Evolutionary conservation across 2,888 invertebrate species (phyloP).

Genomic region (Clitarchus hookeri): DNA sequence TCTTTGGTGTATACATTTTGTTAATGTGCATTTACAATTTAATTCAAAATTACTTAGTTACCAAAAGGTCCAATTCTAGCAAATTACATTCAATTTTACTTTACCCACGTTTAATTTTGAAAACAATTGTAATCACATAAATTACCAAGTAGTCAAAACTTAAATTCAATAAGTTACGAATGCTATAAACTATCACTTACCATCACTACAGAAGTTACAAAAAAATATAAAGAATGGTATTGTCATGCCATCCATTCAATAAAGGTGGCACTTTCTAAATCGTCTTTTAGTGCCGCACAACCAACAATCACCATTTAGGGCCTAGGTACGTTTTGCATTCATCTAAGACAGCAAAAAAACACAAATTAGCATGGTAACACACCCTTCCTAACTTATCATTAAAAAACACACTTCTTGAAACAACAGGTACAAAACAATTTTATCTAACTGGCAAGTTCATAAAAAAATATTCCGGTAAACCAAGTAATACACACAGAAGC

Average conservation of each 20-base stretch:
- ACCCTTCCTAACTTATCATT: neutral
- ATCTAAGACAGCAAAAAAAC: neutral
- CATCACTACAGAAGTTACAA: conserved; percentile 5
- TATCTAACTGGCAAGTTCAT: neutral
- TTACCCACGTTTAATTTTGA: no score
- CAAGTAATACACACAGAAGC: neutral
- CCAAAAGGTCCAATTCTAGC: no score
- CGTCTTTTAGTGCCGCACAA: neutral
- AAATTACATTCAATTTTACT: no score
- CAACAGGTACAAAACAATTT: neutral
- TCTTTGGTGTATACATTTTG: no score
- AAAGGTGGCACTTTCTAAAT: conserved; percentile 2
- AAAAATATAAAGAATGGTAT: conserved; percentile 14
- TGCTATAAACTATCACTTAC: neutral
- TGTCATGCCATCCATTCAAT: conserved; percentile 14
- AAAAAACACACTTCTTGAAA: neutral
- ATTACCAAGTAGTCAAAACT: no score
- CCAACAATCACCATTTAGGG: neutral
- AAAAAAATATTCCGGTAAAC: neutral
- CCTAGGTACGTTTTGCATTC: neutral
- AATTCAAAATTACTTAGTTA: no score
- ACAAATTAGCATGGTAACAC: neutral
- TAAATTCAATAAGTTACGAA: neutral
- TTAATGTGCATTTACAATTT: no score
- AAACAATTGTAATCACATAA: no score